Base-by-base conservation (phyloP, 92 coral and sea anemone genomes). In the Zoanthus gigantus region DNA sequence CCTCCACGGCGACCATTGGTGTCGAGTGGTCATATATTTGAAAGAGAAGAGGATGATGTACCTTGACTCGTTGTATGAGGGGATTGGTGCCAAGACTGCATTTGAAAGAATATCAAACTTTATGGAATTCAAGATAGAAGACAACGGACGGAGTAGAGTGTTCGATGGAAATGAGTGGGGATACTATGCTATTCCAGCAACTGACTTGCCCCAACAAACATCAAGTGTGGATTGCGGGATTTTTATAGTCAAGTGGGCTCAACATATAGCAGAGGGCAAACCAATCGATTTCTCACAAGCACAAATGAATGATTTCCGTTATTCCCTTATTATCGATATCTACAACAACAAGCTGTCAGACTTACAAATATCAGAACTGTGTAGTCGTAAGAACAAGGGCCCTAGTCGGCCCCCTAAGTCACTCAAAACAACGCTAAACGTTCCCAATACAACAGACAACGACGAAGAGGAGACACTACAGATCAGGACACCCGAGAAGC, bases 11-110 rank as follows among this genome's bases (percentile, higher is more conserved):
- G 90, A 81, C 37, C 88, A 89, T 30, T 89, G 92, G 88, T 78
- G 84, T 37, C 83, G 79, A 61, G 81, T 89, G 30, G 86, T 48
- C 48, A 72, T 88, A 14, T 56, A 69, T 23, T 29, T 86, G 56
- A 84, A 85, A 72, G 87, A 88, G 71, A 91, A 79, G 81, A 88
- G 79, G 58, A 92, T 92, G 92, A 90, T 85, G 29, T 92, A 88
- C 37, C 86, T 92, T 9, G 88, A 92, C 76, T 92, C 92, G 0
- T 46, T 92, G 47, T 86, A 30, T 71, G 58, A 76, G 76, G 94
- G 90, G 42, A 71, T 78, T 46, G 94, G 85, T 44, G 92, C 88
- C 18, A 68, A 66, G 79, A 85, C 66, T 46, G 78, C 89, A 46
- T 91, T 91, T 32, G 18, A 47, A 67, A 32, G 77, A 73, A 9